These are phyloP conservation scores for Glyptemys insculpta DNA, from an alignment of 2,797 vertebrate genomes.

Conservation along the genomic window DNA sequence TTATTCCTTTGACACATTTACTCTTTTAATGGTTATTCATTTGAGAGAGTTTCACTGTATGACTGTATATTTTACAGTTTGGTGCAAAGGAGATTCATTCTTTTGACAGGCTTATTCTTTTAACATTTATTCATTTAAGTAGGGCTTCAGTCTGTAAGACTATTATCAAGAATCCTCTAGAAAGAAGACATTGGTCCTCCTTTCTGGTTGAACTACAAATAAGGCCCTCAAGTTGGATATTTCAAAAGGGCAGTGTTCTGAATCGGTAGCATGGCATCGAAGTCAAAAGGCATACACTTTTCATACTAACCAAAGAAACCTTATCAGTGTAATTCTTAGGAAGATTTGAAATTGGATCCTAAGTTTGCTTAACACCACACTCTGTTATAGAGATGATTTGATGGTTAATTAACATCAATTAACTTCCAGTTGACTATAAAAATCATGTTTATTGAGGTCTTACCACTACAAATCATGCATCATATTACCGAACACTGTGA, in stretches of 20 bases:
- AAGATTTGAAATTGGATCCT: background rate
- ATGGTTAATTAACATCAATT: conserved; percentile 6
- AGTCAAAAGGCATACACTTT: conserved; percentile 24
- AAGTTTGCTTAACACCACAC: background rate
- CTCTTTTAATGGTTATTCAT: conserved; percentile 78
- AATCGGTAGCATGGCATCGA: background rate
- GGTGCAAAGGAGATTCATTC: conserved; percentile 50
- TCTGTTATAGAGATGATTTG: background rate
- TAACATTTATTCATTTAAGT: conserved; percentile 61
- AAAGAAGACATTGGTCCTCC: background rate
- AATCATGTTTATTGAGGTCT: background rate
- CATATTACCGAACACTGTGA: background rate
- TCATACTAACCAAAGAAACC: background rate
- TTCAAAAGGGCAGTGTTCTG: background rate
- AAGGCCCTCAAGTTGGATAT: background rate
- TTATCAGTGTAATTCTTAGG: background rate
- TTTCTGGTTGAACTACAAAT: conserved; percentile 8
- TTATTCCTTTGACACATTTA: conserved; percentile 77
- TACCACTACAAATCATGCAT: background rate
- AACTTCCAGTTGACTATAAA: background rate
- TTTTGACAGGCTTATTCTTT: conserved; percentile 68
- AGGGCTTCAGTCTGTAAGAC: conserved; percentile 5
- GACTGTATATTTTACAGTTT: conserved; percentile 67
- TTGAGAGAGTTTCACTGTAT: conserved; percentile 56
- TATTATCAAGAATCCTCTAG: conserved; percentile 52